Conservation (phyloP, 2,888 invertebrate genomes). For the Plusia festucae region DNA sequence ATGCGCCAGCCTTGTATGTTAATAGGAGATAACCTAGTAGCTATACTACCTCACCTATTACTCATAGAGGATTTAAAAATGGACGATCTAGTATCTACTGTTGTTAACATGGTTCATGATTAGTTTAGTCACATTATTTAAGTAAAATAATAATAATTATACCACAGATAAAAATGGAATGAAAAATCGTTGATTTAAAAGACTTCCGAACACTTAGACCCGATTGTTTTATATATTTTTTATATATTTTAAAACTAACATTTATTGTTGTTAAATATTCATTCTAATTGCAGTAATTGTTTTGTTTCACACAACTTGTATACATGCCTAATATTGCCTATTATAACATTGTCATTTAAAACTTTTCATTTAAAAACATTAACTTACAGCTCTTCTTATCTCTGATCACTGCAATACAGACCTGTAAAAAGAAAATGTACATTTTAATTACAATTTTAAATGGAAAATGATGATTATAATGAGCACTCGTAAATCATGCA, state of each 20-base stretch:
- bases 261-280: too few relatives aligned
- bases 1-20: conserved; percentile 40
- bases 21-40: conserved; percentile 30
- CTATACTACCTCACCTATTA: conserved; percentile 14
- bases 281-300: too few relatives aligned
- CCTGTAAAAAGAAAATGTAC: not conserved
- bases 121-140: too few relatives aligned
- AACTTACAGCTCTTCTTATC: not conserved
- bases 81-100: not conserved
- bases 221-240: too few relatives aligned
- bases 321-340: too few relatives aligned
- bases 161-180: too few relatives aligned
- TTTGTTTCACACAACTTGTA: too few relatives aligned
- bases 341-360: too few relatives aligned
- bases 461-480: conserved; percentile 3
- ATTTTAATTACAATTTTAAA: not conserved
- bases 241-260: too few relatives aligned
- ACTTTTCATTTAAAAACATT: not conserved
- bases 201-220: too few relatives aligned
- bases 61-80: not conserved
- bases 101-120: not conserved
- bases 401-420: not conserved
- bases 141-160: too few relatives aligned
- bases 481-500: conserved; percentile 5
- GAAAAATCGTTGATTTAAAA: too few relatives aligned